Evolutionary conservation across 2,113 vertebrate genomes (phyloP).

Genomic region (Equus przewalskii): DNA sequence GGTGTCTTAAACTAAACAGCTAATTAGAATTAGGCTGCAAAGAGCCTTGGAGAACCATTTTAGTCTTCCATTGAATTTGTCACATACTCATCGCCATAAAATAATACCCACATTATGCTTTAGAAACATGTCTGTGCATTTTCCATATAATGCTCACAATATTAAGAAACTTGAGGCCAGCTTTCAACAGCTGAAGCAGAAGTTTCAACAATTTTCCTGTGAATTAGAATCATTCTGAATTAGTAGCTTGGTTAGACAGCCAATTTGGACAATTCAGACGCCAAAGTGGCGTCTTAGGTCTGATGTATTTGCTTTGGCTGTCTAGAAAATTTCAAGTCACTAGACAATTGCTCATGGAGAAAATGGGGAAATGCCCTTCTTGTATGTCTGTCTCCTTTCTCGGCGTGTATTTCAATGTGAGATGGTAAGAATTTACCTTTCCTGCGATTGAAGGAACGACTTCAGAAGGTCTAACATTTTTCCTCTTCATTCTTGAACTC

Average conservation of each 20-base stretch:
- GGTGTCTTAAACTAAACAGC: conserved; percentile 70
- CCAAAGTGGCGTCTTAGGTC: conserved; percentile 36
- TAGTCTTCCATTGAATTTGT: background rate
- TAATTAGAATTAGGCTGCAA: conserved; percentile 57
- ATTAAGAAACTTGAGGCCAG: conserved; percentile 43
- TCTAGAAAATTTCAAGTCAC: conserved; percentile 21
- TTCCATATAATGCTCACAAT: background rate
- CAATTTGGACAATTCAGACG: conserved; percentile 49
- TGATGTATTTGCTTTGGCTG: conserved; percentile 68
- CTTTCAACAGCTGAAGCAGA: conserved; percentile 63
- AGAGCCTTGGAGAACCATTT: background rate
- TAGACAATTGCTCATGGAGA: background rate
- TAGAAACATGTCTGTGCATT: background rate
- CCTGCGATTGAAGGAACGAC: conserved; percentile 47
- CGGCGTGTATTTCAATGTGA: background rate
- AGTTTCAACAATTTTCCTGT: conserved; percentile 53
- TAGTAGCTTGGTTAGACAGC: conserved; percentile 55
- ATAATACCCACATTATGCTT: background rate
- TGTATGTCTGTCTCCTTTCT: background rate
- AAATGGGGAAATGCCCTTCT: background rate
- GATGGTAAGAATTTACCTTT: background rate
- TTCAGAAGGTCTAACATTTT: conserved; percentile 70
- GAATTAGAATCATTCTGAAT: conserved; percentile 61
- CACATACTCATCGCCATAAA: background rate
- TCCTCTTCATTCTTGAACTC: conserved; percentile 65